A percentile compares a stretch with the other conserved stretches of the same genome.
These are phyloP conservation scores for Leptodactylus fuscus DNA, from an alignment of 2,113 vertebrate genomes.

Conservation along the genomic window DNA sequence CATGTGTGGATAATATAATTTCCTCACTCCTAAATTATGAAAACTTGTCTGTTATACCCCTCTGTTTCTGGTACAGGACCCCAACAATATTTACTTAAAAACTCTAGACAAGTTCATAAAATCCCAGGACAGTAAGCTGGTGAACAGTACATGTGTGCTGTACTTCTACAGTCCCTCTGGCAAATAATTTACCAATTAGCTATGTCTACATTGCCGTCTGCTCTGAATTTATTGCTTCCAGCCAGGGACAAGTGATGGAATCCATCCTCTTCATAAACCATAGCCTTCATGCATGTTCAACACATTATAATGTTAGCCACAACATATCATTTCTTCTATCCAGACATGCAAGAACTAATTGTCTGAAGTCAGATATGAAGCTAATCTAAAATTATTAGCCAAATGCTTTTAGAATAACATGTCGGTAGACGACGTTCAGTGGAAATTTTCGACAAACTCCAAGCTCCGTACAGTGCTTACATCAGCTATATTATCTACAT, in stretches of 20 bases:
- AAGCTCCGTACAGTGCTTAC: neutral
- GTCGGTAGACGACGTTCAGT: neutral
- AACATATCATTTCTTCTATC: constrained; percentile 11
- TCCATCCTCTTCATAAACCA: constrained; percentile 9
- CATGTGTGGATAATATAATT: neutral
- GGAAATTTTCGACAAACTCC: neutral
- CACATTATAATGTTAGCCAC: neutral
- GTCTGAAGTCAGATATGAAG: neutral
- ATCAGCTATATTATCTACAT: constrained; percentile 19
- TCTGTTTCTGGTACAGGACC: constrained; percentile 1
- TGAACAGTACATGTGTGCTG: constrained; percentile 21
- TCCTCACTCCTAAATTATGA: constrained; percentile 1
- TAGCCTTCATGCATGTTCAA: constrained; percentile 1
- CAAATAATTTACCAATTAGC: constrained; percentile 46
- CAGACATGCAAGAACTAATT: neutral
- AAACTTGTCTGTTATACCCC: neutral
- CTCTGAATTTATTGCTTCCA: constrained; percentile 46
- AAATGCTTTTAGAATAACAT: neutral
- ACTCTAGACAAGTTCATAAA: constrained; percentile 21
- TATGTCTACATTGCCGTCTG: constrained; percentile 38
- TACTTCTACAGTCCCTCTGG: constrained; percentile 9
- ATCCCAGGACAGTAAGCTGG: neutral
- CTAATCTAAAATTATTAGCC: neutral
- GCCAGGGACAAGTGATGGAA: constrained; percentile 22
- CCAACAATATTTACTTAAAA: constrained; percentile 20